Evolutionary conservation across 2,888 invertebrate species (phyloP), one percentile per base, ranked within the genome.

Genomic region (Athalia rosae): DNA sequence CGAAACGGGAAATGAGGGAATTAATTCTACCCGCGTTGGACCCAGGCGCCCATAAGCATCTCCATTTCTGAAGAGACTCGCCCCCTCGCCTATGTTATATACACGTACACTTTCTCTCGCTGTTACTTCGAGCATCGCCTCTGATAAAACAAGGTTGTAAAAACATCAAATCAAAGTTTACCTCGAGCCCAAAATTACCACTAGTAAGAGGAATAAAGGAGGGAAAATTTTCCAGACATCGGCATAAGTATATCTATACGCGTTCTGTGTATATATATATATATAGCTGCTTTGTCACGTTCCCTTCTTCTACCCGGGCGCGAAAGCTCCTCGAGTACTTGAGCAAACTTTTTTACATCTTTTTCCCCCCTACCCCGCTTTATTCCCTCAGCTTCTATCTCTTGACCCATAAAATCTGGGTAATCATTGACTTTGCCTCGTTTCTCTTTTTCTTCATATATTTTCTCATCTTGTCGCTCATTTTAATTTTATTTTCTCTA

Each of bases 101-200:
- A 28, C 2, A 28, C 28, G 1, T 28, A 28, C 28, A 28, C 28
- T 28, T 28, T 28, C 28, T 28, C 28, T 28, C 28, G 28, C 28
- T 28, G 28, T 28, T 28, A 28, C 28, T 28, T 28, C 28, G 28
- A 28, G 28, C 28, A 28, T 28, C 28, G 28, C 50, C 50, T 48
- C 67, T 48, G 53, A 67, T 67, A 53, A 67, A 67, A 67, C 67
- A 50, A 50, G 48, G 50, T 28, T 67, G 67, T 67, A 67, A 67
- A 67, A 67, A 67, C 67, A 67, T 67, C 67, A 67, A 67, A 67
- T 67, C 67, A 67, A 67, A 67, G 50, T 67, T 67, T 67, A 67
- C 50, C 67, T 67, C 67, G 15, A 50, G 67, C 67, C 67, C 67
- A 67, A 67, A 67, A 67, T 67, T 67, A 67, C 67, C 53, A 48